Evolutionary conservation across 2,113 vertebrate species (phyloP), one percentile per base, ranked within the genome.

Genomic region (Solea solea): DNA sequence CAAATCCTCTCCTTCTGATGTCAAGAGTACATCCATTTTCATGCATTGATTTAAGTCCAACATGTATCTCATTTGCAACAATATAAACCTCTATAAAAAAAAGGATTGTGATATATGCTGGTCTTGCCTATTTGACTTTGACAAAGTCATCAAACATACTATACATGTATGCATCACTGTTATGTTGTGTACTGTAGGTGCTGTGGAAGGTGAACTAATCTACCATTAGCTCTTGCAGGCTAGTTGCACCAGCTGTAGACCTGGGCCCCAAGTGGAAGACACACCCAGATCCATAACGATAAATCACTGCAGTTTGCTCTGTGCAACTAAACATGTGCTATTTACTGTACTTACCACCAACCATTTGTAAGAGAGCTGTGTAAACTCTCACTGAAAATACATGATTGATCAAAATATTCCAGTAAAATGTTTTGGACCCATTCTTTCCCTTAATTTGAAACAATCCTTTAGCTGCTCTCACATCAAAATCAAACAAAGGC

Each of bases 51-150:
- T 81, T 83, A 72, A 74, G 55, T 83, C 83, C 68, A 80, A 62
- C 5, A 69, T 74, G 67, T 76, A 75, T 81, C 64, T 80, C 82
- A 72, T 88, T 85, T 90, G 78, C 77, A 90, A 80, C 79, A 84
- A 83, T 86, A 90, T 89, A 89, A 91, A 90, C 81, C 76, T 88
- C 73, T 87, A 72, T 86, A 88, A 81, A 89, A 91, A 90, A 48
- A 90, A 48, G 42, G 76, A 81, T 84, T 68, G 46, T 70, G 72
- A 53, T 77, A 80, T 82, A 85, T 88, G 90, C 89, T 91, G 89
- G 90, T 91, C 86, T 86, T 76, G 78, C 85, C 83, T 83, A 65
- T 74, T 21, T 81, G 74, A 83, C 73, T 72, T 70, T 72, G 21
- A 21, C 70, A 76, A 64, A 74, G 61, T 86, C 69, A 39, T 84